phyloP scores from a whole-genome alignment of 30 jellyfish, hydroid and myxozoan species.

The Aurelia sp. region DNA sequence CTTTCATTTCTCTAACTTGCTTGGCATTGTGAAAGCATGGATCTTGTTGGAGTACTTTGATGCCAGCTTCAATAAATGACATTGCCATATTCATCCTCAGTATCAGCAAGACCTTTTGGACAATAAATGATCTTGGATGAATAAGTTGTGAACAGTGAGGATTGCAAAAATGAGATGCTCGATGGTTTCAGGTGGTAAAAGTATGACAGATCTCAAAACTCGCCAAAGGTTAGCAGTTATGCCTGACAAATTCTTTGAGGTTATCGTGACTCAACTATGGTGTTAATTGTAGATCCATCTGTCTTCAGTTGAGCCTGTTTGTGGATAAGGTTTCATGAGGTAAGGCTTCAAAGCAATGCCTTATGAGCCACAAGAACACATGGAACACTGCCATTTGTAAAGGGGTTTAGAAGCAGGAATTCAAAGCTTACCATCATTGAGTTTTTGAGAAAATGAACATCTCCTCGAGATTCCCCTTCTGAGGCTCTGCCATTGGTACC shows the following conservation, averaged over 20 bases:
- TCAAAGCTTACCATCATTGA: conserved; percentile 18
- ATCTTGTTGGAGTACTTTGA: too few species aligned
- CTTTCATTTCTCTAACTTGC: conserved; percentile 3
- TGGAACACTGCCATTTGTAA: conserved; percentile 2
- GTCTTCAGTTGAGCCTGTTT: conserved; percentile 18
- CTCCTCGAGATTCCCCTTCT: too few species aligned
- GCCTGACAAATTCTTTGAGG: conserved; percentile 5
- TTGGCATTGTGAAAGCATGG: not conserved
- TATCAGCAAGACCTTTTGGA: conserved; percentile 35
- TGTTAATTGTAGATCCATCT: conserved; percentile 16
- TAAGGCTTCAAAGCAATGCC: conserved; percentile 15
- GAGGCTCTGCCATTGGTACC: too few species aligned
- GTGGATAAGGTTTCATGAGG: conserved; percentile 47
- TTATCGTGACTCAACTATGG: conserved; percentile 17
- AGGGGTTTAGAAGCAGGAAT: conserved; percentile 30
- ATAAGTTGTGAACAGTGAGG: not conserved
- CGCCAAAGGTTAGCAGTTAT: conserved; percentile 40
- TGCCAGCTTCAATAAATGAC: not conserved
- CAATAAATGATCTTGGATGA: conserved; percentile 16
- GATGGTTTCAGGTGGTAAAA: too few species aligned
- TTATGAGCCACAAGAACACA: conserved; percentile 34
- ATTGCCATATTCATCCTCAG: conserved; percentile 9
- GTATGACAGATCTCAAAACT: conserved; percentile 17
- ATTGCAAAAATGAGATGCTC: too few species aligned
- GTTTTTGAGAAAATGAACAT: conserved; percentile 9